Percentiles rank a stretch among this genome's conserved stretches.
phyloP scores from a whole-genome alignment of 2,888 invertebrate species.

The Tenthredo notha region DNA sequence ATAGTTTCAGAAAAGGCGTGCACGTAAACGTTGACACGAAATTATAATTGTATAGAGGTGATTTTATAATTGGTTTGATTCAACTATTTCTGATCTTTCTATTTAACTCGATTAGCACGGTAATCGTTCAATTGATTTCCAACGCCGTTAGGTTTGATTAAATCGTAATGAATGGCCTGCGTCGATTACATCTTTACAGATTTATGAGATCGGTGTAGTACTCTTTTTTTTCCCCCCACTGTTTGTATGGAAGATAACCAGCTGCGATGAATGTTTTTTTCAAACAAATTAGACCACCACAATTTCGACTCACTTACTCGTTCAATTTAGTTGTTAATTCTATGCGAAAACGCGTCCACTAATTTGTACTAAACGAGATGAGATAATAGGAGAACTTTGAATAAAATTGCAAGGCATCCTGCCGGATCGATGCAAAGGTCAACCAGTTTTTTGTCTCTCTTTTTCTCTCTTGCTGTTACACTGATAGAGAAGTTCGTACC shows the following conservation, averaged over 20 bases:
- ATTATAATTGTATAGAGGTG: neutral
- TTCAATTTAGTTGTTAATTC: neutral
- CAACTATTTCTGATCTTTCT: neutral
- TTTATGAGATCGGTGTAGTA: neutral
- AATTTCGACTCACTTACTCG: neutral
- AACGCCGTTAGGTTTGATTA: neutral
- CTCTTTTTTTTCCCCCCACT: neutral
- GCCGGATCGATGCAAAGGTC: constrained; percentile 19
- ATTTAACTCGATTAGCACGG: neutral
- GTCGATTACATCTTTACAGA: neutral
- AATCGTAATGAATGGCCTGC: neutral
- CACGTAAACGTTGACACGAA: neutral
- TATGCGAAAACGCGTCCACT: neutral
- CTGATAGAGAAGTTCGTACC: neutral
- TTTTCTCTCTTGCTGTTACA: neutral
- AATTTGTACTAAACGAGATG: constrained; percentile 19
- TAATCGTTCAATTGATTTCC: neutral
- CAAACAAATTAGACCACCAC: neutral
- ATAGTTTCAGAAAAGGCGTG: neutral
- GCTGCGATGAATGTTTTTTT: neutral
- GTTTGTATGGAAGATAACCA: neutral
- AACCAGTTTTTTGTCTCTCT: constrained; percentile 10
- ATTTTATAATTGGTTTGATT: neutral
- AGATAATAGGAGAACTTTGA: neutral
- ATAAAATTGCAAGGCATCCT: constrained; percentile 15